Conservation (phyloP, 2,888 invertebrate genomes). For the Drosophila parthenogenetica region DNA sequence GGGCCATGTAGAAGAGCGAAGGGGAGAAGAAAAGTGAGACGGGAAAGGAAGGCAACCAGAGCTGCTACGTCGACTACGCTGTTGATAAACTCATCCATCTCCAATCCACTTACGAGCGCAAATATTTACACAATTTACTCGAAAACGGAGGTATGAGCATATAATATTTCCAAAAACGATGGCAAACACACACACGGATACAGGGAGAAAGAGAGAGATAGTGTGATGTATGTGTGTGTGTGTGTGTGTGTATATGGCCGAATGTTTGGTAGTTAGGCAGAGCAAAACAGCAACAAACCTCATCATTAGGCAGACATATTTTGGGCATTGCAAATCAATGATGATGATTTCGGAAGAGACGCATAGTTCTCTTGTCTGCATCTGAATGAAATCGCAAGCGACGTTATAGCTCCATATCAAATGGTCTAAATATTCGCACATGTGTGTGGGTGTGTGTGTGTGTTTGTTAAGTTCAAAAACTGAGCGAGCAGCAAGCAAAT, state of each 20-base stretch:
- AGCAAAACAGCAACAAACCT: conserved; percentile 73
- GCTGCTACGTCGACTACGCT: conserved; percentile 63
- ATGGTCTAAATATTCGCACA: conserved; percentile 30
- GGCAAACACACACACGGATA: conserved; percentile 70
- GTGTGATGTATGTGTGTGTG: conserved; percentile 12
- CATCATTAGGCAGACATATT: conserved; percentile 69
- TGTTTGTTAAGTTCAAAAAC: conserved; percentile 48
- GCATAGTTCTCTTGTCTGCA: conserved; percentile 47
- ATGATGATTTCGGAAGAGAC: conserved; percentile 47
- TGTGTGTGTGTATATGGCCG: conserved; percentile 38
- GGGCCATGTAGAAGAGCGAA: background rate
- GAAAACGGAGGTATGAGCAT: conserved; percentile 82
- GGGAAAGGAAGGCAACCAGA: conserved; percentile 48
- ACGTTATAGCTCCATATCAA: conserved; percentile 56
- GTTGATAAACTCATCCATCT: conserved; percentile 84
- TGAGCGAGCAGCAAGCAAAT: conserved; percentile 71
- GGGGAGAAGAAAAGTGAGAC: conserved; percentile 19
- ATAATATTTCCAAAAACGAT: conserved; percentile 83
- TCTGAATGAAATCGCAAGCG: conserved; percentile 71
- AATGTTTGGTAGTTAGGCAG: conserved; percentile 75
- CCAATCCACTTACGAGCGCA: conserved; percentile 84
- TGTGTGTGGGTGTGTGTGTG: conserved; percentile 17
- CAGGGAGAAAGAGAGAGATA: conserved; percentile 22
- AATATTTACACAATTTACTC: conserved; percentile 83
- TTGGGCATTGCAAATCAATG: conserved; percentile 75